Conservation (phyloP, 2,888 invertebrate species). For the Xanthorhoe spadicearia region DNA sequence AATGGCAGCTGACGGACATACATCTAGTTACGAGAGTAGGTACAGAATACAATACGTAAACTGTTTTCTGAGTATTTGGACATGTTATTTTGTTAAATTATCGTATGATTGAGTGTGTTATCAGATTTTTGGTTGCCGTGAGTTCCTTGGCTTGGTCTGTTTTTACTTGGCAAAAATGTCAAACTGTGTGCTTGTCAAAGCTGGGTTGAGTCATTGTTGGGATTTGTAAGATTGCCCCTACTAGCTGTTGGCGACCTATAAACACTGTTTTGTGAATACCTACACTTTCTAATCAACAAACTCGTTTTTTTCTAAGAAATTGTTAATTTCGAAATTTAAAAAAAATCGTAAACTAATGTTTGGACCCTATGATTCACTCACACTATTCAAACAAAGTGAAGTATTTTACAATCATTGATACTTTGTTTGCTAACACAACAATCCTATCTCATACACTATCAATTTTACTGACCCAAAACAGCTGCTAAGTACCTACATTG, state of each 20-base stretch:
- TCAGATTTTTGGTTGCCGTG: conserved; percentile 61
- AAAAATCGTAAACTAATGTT: conserved; percentile 6
- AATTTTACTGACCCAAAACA: neutral
- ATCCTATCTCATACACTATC: neutral
- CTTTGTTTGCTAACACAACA: conserved; percentile 5
- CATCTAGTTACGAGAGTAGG: conserved; percentile 76
- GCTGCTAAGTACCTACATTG: neutral
- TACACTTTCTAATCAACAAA: conserved; percentile 12
- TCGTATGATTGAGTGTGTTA: conserved; percentile 50
- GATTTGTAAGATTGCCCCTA: conserved; percentile 61
- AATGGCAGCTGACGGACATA: conserved; percentile 84
- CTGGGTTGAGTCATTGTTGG: conserved; percentile 83
- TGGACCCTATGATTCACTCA: conserved; percentile 22
- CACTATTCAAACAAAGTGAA: conserved; percentile 19
- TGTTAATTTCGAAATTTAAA: neutral
- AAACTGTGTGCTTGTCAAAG: conserved; percentile 82
- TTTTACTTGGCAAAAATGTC: conserved; percentile 79
- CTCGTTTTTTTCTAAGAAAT: neutral
- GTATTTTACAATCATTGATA: conserved; percentile 5
- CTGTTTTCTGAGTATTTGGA: conserved; percentile 61
- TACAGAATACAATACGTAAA: conserved; percentile 72
- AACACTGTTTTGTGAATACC: conserved; percentile 53
- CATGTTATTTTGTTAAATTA: conserved; percentile 59
- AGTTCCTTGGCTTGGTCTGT: conserved; percentile 66
- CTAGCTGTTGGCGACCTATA: conserved; percentile 57